Base-by-base conservation (phyloP, 2,113 vertebrate species). In the Cettia cetti region DNA sequence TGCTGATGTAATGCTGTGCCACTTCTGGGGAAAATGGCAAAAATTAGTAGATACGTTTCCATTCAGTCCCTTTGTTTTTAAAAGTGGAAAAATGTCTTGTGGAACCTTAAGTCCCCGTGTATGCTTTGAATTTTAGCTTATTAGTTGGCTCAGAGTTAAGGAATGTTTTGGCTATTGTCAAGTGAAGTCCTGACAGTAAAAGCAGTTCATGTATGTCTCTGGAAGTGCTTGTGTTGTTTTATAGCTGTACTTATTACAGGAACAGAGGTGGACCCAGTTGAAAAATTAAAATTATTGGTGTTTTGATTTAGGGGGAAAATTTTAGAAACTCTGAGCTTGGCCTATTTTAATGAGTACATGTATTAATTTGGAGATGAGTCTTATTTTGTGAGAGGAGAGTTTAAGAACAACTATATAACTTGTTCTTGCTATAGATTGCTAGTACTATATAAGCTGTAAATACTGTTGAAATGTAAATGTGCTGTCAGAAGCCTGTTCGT, bases 181-280 rank as follows among this genome's bases (percentile, higher is more conserved):
- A 90, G 92, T 91, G 75, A 80, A 94, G 74, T 85, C 87, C 87
- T 63, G 75, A 94, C 68, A 85, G 94, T 90, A 88, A 91, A 90
- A 86, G 35, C 69, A 71, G n/a, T 87, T 93, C 30, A 22, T 72
- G 27, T 88, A 15, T 52, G 63, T 95, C 82, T 78, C 88, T 82
- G 68, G 33, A 93, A 95, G 85, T 85, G 52, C 35, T 90, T 49
- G 82, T 93, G 66, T 53, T 88, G 54, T 80, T 96, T 91, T 82
- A 90, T 94, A 85, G 84, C 81, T 56, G 53, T 79, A 52, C 30
- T 61, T 79, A 49, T 19, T 82, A 60, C 82, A 82, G 82, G 82
- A 83, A 80, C 66, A 69, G 78, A 90, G 75, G 59, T 89, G 89
- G 22, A 33, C 42, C 68, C 56, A 31, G 64, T 80, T 76, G 5